Conservation (phyloP, 1,140 invertebrate genomes). For the Gryon sp. region DNA sequence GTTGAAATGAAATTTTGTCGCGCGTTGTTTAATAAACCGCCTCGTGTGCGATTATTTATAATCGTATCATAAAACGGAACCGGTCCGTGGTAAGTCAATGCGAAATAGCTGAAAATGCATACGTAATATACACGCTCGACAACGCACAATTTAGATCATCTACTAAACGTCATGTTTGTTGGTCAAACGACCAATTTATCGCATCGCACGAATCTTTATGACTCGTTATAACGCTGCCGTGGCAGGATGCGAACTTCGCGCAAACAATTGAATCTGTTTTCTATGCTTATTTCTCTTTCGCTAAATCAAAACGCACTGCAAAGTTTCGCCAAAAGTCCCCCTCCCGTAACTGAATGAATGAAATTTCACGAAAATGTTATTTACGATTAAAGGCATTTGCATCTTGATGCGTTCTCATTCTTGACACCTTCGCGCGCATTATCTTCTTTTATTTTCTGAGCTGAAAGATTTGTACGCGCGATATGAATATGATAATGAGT, state of each 20-base stretch:
- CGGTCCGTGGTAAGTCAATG: slow-evolving; percentile 43
- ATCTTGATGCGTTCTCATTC: slow-evolving; percentile 47
- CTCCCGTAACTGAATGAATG: no score
- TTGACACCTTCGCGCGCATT: slow-evolving; percentile 55
- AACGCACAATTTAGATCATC: slow-evolving; percentile 71
- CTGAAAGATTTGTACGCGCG: slow-evolving; percentile 12
- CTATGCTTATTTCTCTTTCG: slow-evolving; percentile 60
- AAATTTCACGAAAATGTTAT: slow-evolving; percentile 63
- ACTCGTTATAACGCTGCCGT: slow-evolving; percentile 62
- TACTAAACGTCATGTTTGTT: slow-evolving; percentile 69
- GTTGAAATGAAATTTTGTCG: no score
- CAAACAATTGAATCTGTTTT: slow-evolving; percentile 67
- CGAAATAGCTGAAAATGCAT: slow-evolving; percentile 44
- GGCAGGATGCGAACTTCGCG: slow-evolving; percentile 59
- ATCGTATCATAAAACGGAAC: slow-evolving; percentile 41
- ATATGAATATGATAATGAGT: slow-evolving; percentile 53
- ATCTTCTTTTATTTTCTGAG: slow-evolving; percentile 48
- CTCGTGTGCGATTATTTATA: slow-evolving; percentile 35
- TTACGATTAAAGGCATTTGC: slow-evolving; percentile 44
- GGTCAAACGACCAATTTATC: slow-evolving; percentile 71
- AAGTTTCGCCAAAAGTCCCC: no score
- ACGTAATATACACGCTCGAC: slow-evolving; percentile 54
- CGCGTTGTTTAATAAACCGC: no score
- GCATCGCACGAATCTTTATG: slow-evolving; percentile 69
- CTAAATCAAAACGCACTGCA: no score